Percentiles rank a stretch among this genome's conserved stretches.
Conservation (phyloP, 2,113 vertebrate species). For the Python bivittatus region DNA sequence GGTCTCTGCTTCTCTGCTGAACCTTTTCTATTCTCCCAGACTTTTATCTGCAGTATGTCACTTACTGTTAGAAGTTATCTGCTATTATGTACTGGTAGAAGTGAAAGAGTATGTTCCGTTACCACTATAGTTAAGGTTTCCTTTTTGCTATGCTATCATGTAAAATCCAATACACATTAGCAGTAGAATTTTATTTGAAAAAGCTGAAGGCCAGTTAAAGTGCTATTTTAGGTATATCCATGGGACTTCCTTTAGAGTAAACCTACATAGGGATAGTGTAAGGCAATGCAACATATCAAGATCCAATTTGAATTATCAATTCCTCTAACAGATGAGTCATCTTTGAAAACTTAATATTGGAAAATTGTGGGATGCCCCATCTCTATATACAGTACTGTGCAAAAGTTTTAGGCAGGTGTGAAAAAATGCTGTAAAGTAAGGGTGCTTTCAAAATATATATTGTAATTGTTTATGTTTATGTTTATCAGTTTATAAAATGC, state of each 20-base stretch:
- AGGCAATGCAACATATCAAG: background rate
- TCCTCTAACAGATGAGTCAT: background rate
- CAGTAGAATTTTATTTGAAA: background rate
- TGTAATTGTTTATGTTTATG: too few relatives aligned
- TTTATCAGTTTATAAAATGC: too few relatives aligned
- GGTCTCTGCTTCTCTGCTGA: background rate
- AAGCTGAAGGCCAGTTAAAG: background rate
- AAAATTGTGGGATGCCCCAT: background rate
- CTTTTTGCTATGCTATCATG: background rate
- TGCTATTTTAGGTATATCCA: background rate
- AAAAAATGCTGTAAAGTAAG: too few relatives aligned
- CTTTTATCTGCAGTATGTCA: background rate
- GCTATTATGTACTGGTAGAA: background rate
- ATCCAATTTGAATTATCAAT: background rate
- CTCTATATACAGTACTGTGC: too few relatives aligned
- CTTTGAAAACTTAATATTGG: background rate
- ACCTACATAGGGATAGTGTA: background rate
- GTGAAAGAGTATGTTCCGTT: background rate
- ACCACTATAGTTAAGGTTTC: background rate
- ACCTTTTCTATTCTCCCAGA: background rate
- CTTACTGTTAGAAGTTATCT: background rate
- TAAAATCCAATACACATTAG: background rate
- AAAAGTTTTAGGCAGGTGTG: too few relatives aligned
- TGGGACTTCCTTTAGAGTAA: background rate
- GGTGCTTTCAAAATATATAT: too few relatives aligned